Evolutionary conservation across 2,888 invertebrate species (phyloP).

Genomic region (Blera fallax): DNA sequence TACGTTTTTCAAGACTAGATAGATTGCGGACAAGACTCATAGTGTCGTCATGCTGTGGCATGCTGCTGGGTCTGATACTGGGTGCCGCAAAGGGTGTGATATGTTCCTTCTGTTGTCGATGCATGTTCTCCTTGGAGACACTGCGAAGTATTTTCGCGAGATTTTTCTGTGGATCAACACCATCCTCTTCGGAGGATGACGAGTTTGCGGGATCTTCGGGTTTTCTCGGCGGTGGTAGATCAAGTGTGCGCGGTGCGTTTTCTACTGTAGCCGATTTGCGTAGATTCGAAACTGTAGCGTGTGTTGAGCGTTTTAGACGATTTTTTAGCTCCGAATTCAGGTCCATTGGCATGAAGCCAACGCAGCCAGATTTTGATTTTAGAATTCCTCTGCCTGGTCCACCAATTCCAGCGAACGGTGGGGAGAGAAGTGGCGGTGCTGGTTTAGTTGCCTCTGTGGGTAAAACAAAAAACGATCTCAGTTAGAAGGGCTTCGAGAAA

Average conservation of each 20-base stretch:
- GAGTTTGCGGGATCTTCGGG: slow-evolving; percentile 56
- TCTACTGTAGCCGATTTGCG: slow-evolving; percentile 79
- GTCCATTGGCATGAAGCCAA: slow-evolving; percentile 80
- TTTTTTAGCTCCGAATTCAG: slow-evolving; percentile 81
- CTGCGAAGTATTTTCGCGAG: slow-evolving; percentile 78
- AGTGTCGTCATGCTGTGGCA: slow-evolving; percentile 78
- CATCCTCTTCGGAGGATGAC: slow-evolving; percentile 70
- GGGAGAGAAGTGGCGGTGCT: slow-evolving; percentile 64
- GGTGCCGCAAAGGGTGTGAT: slow-evolving; percentile 34
- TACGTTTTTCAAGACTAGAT: slow-evolving; percentile 77
- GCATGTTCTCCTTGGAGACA: slow-evolving; percentile 78
- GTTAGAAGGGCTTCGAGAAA: not conserved
- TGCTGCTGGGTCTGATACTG: slow-evolving; percentile 32
- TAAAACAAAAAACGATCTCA: not conserved
- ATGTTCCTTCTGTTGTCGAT: slow-evolving; percentile 66
- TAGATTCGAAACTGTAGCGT: slow-evolving; percentile 80
- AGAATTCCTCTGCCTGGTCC: slow-evolving; percentile 78
- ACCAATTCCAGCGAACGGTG: slow-evolving; percentile 44
- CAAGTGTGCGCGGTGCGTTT: slow-evolving; percentile 73
- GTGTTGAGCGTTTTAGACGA: slow-evolving; percentile 80
- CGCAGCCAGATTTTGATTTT: slow-evolving; percentile 78
- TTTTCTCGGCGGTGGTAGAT: slow-evolving; percentile 25
- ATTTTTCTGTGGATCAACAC: slow-evolving; percentile 77
- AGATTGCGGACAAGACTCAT: slow-evolving; percentile 80
- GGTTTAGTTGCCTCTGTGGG: slow-evolving; percentile 60